Evolutionary conservation across 1,140 invertebrate species (phyloP), one percentile per base, ranked within the genome.

Genomic region (Anadara kagoshimensis): DNA sequence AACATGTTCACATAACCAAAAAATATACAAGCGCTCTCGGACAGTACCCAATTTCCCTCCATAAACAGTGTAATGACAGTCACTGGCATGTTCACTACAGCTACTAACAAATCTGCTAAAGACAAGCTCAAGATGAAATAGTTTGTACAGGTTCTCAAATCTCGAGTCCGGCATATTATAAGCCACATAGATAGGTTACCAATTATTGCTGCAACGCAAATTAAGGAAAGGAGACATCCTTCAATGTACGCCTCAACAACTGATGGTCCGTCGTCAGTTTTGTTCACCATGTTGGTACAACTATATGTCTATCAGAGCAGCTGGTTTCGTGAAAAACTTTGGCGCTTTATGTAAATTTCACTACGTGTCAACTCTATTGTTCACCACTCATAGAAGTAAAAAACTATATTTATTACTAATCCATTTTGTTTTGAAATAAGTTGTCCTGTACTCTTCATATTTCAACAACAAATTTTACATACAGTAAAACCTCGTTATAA

Each of bases 171-270:
- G 44, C 65, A 59, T 14, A 83, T 66, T 49, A 85, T 76, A 18
- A 76, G 51, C 81, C 79, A 83, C 41, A 84, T 69, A 1, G 74
- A 75, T 1, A 76, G 24, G 59, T 84, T 84, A 29, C 78, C 79
- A 5, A 73, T 36, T 2, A 79, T 45, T 14, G 81, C 74, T 16
- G 77, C 41, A 14, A 80, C 5, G 22, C 74, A 71, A 41, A 84
- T 81, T 0, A 78, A 18, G 0, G 36, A 26, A 12, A 84, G 69
- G 36, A 80, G 12, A 3, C 26, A 20, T 49, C 73, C 76, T 59
- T 84, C 82, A 0, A 75, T 43, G 7, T 54, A 20, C 4, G 69
- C 61, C 67, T 83, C 82, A 20, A 62, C 75, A 59, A 36, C 29
- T 36, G 29, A 3, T 36, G 29, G 29, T 36, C 29, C 7, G 7